Percentiles rank a stretch among this genome's conserved stretches.
phyloP scores from a whole-genome alignment of 1,140 invertebrate genomes.

The Halotydeus destructor region DNA sequence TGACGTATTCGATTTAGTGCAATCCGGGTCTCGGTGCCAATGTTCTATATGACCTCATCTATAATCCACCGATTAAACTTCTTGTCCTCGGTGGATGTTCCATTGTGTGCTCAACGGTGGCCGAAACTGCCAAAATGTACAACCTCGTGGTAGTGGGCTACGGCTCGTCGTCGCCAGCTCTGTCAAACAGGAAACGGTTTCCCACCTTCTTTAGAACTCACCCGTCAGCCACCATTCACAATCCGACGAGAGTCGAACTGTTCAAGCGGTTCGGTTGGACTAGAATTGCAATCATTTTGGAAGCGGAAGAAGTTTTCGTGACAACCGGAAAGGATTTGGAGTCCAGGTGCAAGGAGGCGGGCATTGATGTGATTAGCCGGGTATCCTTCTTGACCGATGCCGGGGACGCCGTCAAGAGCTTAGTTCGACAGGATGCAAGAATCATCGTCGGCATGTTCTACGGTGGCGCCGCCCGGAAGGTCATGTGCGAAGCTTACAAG shows the following conservation, averaged over 20 bases:
- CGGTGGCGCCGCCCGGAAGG: conserved; percentile 77
- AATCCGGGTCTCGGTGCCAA: conserved; percentile 90
- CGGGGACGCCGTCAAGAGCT: conserved; percentile 78
- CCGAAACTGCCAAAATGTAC: conserved; percentile 99
- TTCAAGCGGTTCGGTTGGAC: conserved; percentile 95
- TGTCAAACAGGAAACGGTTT: conserved; percentile 91
- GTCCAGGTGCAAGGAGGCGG: conserved; percentile 70
- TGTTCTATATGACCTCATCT: conserved; percentile 94
- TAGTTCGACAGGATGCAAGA: conserved; percentile 67
- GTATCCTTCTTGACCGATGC: conserved; percentile 94
- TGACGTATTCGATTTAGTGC: conserved; percentile 44
- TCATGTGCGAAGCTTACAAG: conserved; percentile 85
- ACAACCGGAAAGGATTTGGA: conserved; percentile 97
- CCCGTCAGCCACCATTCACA: conserved; percentile 96
- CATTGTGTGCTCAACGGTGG: conserved; percentile 96
- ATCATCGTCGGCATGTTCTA: conserved; percentile 97
- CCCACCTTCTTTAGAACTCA: conserved; percentile 96
- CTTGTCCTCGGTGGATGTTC: conserved; percentile 91
- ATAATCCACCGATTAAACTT: conserved; percentile 83
- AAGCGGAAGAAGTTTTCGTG: conserved; percentile 97
- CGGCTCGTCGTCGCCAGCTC: conserved; percentile 86
- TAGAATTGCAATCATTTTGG: conserved; percentile 84
- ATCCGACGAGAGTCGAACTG: conserved; percentile 87
- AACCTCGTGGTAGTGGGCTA: conserved; percentile 96
- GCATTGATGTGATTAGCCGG: conserved; percentile 79